These are phyloP conservation scores for Gobiocypris rarus DNA, from an alignment of 2,113 vertebrate genomes.

Conservation along the genomic window DNA sequence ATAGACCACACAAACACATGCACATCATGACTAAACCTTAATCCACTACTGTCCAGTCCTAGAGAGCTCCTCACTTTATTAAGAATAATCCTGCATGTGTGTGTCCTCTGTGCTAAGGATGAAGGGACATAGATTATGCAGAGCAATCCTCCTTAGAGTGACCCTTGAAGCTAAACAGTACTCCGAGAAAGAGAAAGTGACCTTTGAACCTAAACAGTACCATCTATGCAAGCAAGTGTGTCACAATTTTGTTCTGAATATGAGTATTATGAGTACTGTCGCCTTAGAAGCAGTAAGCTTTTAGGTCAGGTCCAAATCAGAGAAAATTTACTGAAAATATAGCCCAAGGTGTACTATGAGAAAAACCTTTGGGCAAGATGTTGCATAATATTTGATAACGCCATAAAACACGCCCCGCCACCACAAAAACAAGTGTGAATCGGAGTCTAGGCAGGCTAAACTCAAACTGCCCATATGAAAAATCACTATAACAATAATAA, in stretches of 20 bases:
- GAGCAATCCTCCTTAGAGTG: conserved; percentile 3
- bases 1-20: not conserved
- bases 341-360: not conserved
- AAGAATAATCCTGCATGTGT: conserved; percentile 11
- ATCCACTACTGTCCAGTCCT: not conserved
- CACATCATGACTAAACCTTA: not conserved
- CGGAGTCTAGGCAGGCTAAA: not conserved
- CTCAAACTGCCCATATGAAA: not conserved
- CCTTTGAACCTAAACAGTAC: not conserved
- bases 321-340: not conserved
- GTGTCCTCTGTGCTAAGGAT: conserved; percentile 16
- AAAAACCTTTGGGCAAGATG: not conserved
- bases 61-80: not conserved
- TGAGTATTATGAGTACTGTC: not conserved
- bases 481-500: not conserved
- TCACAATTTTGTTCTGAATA: not conserved
- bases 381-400: not conserved
- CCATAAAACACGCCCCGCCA: not conserved
- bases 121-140: not conserved
- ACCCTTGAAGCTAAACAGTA: not conserved
- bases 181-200: not conserved
- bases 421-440: not conserved
- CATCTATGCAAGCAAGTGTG: no score
- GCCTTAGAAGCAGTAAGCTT: not conserved
- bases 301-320: not conserved